phyloP scores from a whole-genome alignment of 2,797 vertebrate species.

The Myiothlypis coronata region DNA sequence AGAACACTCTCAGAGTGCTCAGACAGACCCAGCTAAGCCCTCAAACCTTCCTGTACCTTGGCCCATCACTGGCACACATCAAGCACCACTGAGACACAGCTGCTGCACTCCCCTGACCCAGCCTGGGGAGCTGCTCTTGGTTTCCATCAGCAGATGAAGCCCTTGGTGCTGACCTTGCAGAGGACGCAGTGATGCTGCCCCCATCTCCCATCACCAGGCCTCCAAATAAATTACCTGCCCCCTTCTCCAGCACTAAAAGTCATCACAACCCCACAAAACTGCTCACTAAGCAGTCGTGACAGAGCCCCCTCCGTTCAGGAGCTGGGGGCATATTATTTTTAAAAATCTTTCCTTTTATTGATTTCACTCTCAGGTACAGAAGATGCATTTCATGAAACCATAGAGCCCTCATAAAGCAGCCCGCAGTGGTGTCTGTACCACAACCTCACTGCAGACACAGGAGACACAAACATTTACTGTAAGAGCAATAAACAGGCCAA shows the following conservation, averaged over 20 bases:
- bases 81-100: neutral
- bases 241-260: neutral
- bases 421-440: neutral
- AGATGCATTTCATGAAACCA: neutral
- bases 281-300: neutral
- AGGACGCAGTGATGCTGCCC: neutral
- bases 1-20: accelerated
- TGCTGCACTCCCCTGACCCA: accelerated
- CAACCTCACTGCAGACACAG: neutral
- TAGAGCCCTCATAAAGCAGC: neutral
- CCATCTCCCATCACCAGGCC: neutral
- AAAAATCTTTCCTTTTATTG: neutral
- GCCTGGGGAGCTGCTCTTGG: neutral
- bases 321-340: neutral
- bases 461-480: neutral
- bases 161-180: slow-evolving; percentile 3
- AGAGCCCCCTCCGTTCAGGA: neutral
- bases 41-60: neutral
- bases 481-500: neutral
- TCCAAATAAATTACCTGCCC: neutral
- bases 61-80: neutral
- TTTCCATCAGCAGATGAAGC: neutral
- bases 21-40: accelerated
- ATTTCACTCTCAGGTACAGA: neutral
- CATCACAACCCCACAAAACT: neutral